These are phyloP conservation scores for Accipiter cooperii DNA, from an alignment of 2,113 vertebrate genomes.

Conservation along the genomic window DNA sequence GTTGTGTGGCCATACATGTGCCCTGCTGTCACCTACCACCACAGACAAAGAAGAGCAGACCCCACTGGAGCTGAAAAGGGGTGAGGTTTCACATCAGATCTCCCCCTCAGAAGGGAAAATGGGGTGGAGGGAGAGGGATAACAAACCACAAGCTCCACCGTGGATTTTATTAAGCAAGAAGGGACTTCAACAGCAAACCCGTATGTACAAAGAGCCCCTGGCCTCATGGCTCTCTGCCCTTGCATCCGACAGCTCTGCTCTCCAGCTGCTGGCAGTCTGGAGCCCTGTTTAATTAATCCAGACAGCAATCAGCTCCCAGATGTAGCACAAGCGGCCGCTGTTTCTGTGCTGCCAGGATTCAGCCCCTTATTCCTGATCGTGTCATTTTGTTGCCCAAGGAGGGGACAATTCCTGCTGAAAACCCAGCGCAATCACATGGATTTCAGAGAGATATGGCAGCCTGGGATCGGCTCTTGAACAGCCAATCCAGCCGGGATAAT, in stretches of 20 bases:
- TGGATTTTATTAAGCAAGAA: slow-evolving; percentile 30
- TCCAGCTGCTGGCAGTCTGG: neutral
- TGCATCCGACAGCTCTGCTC: neutral
- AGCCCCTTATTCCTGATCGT: neutral
- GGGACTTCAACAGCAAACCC: neutral
- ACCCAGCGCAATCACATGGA: neutral
- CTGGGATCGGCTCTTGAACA: neutral
- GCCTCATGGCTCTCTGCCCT: neutral
- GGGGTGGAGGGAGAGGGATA: neutral
- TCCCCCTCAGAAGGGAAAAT: neutral
- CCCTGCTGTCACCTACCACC: neutral
- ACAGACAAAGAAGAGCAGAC: neutral
- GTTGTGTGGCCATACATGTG: rapidly evolving
- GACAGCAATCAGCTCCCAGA: neutral
- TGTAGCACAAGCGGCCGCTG: neutral
- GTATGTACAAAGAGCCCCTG: neutral
- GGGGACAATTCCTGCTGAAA: neutral
- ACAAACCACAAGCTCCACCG: neutral
- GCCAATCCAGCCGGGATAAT: neutral
- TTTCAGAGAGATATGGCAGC: neutral
- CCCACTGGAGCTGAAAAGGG: neutral
- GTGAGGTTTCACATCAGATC: neutral
- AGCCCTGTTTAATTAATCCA: neutral
- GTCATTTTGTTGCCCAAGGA: neutral
- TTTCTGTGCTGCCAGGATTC: neutral